Evolutionary conservation across 2,797 vertebrate species (phyloP), one percentile per base, ranked within the genome.

Genomic region (Chelmon rostratus): DNA sequence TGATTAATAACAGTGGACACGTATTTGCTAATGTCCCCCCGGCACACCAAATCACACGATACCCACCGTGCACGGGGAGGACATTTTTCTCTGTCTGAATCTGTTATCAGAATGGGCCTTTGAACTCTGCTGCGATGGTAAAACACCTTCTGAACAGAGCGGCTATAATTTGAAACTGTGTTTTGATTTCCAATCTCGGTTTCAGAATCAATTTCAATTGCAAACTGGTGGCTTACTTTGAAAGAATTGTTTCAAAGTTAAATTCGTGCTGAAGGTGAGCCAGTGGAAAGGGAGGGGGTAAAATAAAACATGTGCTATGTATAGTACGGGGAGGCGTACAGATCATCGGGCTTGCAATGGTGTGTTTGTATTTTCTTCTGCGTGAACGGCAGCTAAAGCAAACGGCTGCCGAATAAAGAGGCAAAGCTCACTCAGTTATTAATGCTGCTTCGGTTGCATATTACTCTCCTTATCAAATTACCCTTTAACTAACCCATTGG

Each of bases 1-100:
- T 96, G 95, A 96, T 96, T 95, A 96, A 96, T 96, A 95, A 95
- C 93, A 89, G 86, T 92, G 94, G 95, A 96, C 94, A 91, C 68
- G 47, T 91, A 92, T 94, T 93, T 92, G 90, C 93, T 94, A 92
- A 93, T 91, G 93, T 31, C 93, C 95, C 94, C 85, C 81, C 86
- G 58, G 91, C 93, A 70, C 90, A 86, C 86, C 63, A 88, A 93
- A 93, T 93, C 89, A 90, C 86, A 92, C 77, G 77, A 88, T 93
- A 94, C 94, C 93, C 89, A 91, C 81, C 93, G 91, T 90, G 90
- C 89, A 93, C 83, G 69, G 63, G 76, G 75, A 81, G 91, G 73
- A 88, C 92, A 95, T 96, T 95, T 91, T 95, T 96, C 94, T 94
- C 87, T 94, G 94, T 94, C 95, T 66, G 91, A 95, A 93, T 95